Base-by-base conservation (phyloP, 2,797 vertebrate genomes). In the Pangasius larnaudii region DNA sequence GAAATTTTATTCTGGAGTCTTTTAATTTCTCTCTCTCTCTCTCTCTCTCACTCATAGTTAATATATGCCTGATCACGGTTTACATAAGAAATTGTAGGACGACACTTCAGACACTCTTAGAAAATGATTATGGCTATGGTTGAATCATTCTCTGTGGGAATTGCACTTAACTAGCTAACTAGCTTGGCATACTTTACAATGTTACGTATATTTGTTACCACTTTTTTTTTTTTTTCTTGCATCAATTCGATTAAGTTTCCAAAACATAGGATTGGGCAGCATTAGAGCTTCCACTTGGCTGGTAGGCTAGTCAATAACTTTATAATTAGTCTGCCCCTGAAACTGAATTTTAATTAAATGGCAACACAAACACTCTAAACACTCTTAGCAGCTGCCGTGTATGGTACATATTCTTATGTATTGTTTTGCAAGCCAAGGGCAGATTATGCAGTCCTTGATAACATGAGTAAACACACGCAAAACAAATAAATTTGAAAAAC, bases 61-160 rank as follows among this genome's bases (percentile, higher is more conserved):
- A 86, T 86, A 63, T 86, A 86, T 86, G 49, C 49, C 36, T 65
- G 77, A 67, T 61, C 77, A 80, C 63, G 27, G 59, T 69, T 86
- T 86, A 79, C 63, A 53, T 80, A 86, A 69, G 49, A 86, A 86
- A 22, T 69, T 33, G 49, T 86, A 80, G 75, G 59, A 78, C 46
- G 33, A 46, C 51, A 53, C 77, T 79, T 58, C 49, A 79, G 51
- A 33, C 42, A 36, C n/a, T 22, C 49, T 53, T 53, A 3, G n/a
- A 79, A 79, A 79, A 79, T 79, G n/a, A 56, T 56, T 79, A 19
- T 22, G 51, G 14, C 42, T 49, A 46, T 14, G 5, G 42, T 5
- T 75, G 72, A 75, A 49, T 74, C 71, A 5, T 74, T 22, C 2
- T 75, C 42, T 49, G 27, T 77, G 42, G 46, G 14, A 77, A 77